Evolutionary conservation across 2,888 invertebrate species (phyloP).

Genomic region (Chalcis sispes): DNA sequence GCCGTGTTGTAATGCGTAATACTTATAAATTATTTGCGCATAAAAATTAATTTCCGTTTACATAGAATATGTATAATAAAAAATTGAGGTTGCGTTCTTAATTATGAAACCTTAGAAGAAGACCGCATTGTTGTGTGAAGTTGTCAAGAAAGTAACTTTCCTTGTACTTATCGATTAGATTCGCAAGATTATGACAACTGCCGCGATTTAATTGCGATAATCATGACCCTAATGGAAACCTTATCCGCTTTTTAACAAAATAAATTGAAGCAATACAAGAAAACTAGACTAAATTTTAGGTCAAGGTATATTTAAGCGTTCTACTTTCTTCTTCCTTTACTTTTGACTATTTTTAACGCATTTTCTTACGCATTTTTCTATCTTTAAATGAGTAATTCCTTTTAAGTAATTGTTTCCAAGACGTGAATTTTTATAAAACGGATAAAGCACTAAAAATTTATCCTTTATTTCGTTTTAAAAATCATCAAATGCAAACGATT

Average conservation of each 20-base stretch:
- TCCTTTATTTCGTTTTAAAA: too few species aligned
- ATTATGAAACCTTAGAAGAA: constrained; percentile 25
- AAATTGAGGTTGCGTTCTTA: constrained; percentile 23
- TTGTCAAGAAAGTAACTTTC: constrained; percentile 20
- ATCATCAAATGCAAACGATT: not conserved
- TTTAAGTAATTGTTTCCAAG: too few species aligned
- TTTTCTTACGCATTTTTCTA: too few species aligned
- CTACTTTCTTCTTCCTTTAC: not conserved
- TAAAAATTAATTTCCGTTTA: too few species aligned
- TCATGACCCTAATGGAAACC: constrained; percentile 23
- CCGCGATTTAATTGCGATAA: not conserved
- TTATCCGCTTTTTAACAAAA: not conserved
- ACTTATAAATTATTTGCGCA: too few species aligned
- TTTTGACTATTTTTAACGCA: not conserved
- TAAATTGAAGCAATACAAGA: too few species aligned
- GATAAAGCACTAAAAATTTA: not conserved
- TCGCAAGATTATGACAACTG: constrained; percentile 8
- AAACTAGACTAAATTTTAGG: not conserved
- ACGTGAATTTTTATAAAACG: too few species aligned
- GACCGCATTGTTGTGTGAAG: not conserved
- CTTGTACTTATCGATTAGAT: constrained; percentile 30
- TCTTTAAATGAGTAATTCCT: too few species aligned
- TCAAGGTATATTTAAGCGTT: not conserved
- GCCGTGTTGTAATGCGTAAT: too few species aligned
- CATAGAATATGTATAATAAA: too few species aligned